Evolutionary conservation across 1,140 invertebrate genomes (phyloP).

Genomic region (Achatina immaculata): DNA sequence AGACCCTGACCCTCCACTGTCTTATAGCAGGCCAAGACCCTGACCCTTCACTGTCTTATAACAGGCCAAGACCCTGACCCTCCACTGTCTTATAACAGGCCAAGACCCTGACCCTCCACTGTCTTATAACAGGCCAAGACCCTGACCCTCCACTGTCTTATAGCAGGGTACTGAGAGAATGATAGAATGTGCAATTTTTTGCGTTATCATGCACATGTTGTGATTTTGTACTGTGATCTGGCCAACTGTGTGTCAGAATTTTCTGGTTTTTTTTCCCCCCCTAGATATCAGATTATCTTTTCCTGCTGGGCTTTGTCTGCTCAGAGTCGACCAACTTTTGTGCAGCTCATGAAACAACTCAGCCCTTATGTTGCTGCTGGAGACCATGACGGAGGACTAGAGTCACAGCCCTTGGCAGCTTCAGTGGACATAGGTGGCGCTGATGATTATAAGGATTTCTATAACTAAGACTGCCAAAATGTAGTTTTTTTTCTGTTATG

Average conservation of each 20-base stretch:
- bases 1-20: too few species aligned
- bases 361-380: constrained; percentile 44
- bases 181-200: too few species aligned
- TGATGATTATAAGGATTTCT: constrained; percentile 57
- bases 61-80: too few species aligned
- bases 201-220: background rate
- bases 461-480: constrained; percentile 46
- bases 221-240: too few species aligned
- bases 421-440: constrained; percentile 50
- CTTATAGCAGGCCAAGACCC: too few species aligned
- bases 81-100: too few species aligned
- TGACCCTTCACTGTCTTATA: too few species aligned
- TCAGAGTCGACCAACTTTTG: constrained; percentile 83
- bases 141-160: too few species aligned
- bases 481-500: background rate
- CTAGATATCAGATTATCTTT: constrained; percentile 85
- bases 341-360: constrained; percentile 65
- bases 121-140: too few species aligned
- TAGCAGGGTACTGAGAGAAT: too few species aligned
- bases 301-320: constrained; percentile 88
- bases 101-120: too few species aligned
- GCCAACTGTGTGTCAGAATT: too few species aligned
- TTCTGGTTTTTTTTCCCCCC: constrained; percentile 13
- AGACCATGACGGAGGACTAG: constrained; percentile 36
- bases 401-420: constrained; percentile 51